Percentiles rank a stretch among this genome's conserved stretches.
These are phyloP conservation scores for Sebastolobus altivelis DNA, from an alignment of 2,797 vertebrate genomes.

Conservation along the genomic window DNA sequence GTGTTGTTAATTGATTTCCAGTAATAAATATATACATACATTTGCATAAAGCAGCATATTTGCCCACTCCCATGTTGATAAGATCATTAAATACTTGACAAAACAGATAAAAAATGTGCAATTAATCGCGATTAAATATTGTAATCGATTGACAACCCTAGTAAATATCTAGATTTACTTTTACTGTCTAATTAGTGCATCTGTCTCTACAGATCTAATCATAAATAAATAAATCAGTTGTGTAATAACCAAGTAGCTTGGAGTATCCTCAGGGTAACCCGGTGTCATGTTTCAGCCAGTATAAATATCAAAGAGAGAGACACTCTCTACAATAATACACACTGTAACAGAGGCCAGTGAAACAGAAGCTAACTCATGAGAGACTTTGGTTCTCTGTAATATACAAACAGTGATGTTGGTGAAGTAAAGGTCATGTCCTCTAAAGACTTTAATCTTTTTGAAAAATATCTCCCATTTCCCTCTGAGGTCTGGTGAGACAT, in stretches of 20 bases:
- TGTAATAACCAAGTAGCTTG: background rate
- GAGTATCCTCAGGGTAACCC: background rate
- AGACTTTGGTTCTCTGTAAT: background rate
- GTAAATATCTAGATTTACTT: too few relatives aligned
- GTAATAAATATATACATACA: too few relatives aligned
- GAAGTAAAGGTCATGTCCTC: conserved; percentile 8
- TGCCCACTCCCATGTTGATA: too few relatives aligned
- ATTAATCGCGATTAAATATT: too few relatives aligned
- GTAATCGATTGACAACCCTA: too few relatives aligned
- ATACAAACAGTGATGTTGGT: background rate
- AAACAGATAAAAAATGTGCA: too few relatives aligned
- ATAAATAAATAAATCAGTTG: background rate
- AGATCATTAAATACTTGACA: too few relatives aligned
- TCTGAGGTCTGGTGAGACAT: background rate
- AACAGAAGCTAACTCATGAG: background rate
- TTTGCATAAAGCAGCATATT: too few relatives aligned
- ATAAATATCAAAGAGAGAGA: conserved; percentile 8
- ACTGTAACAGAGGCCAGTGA: background rate
- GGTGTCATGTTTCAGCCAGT: background rate
- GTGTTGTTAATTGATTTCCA: too few relatives aligned
- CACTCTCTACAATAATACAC: background rate
- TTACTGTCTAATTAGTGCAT: background rate
- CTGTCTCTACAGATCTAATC: background rate
- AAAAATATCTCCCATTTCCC: background rate
- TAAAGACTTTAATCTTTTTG: background rate